A percentile compares a stretch with the other conserved stretches of the same genome.
These are phyloP conservation scores for Liolophura sinensis DNA, from an alignment of 1,140 invertebrate species.

Conservation along the genomic window DNA sequence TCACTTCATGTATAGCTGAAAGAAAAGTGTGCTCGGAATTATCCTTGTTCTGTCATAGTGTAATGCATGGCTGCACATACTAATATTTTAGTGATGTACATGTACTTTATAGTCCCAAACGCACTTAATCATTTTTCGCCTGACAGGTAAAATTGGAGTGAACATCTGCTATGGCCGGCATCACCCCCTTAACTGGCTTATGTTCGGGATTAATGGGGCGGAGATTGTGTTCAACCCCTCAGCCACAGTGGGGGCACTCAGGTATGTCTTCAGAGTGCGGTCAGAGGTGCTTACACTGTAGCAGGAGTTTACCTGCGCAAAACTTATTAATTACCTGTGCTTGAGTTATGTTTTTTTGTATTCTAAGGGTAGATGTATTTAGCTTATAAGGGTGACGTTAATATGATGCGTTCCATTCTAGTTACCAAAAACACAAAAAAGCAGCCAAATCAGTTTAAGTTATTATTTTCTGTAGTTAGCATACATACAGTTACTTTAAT, in stretches of 20 bases:
- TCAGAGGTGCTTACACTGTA: not conserved
- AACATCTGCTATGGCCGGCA: constrained; percentile 99
- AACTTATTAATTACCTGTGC: not conserved
- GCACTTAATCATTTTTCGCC: not conserved
- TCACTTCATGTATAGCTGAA: not conserved
- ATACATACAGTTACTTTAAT: no score
- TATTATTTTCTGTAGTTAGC: no score
- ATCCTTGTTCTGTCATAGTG: not conserved
- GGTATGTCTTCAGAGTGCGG: constrained; percentile 49
- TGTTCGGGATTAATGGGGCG: constrained; percentile 83
- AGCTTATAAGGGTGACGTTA: no score
- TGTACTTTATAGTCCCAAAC: not conserved
- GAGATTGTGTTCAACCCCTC: constrained; percentile 99
- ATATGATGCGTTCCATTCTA: no score
- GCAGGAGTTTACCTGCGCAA: not conserved
- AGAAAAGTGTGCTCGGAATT: not conserved
- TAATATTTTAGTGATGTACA: not conserved
- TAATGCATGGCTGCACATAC: not conserved
- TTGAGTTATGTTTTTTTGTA: no score
- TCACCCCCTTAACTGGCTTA: constrained; percentile 94
- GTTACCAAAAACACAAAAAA: no score
- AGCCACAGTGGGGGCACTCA: constrained; percentile 80
- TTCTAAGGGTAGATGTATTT: no score
- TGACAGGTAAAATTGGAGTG: constrained; percentile 73
- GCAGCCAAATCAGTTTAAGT: no score